Evolutionary conservation across 2,113 vertebrate genomes (phyloP), one percentile per base, ranked within the genome.

Genomic region (Microcebus murinus): DNA sequence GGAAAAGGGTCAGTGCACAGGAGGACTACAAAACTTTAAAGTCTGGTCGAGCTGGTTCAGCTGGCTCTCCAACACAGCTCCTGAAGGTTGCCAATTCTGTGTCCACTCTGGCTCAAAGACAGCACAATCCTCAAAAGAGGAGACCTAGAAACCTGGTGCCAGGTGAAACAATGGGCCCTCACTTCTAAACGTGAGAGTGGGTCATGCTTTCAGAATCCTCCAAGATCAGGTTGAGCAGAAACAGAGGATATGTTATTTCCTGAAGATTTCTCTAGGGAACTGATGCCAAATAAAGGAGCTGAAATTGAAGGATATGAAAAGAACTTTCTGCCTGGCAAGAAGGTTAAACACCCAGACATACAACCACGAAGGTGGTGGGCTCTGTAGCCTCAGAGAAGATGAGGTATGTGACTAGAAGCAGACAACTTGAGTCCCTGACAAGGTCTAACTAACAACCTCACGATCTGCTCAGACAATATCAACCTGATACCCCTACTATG

Each of bases 91-190:
- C 92, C 87, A 96, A 91, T 87, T 87, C 61, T 87, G 52, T 55
- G 76, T 93, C 93, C 95, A 90, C 45, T 94, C 59, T 94, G 95
- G 86, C 91, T 96, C 96, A 86, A 70, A 96, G 77, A 82, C 68
- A 90, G 79, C 63, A 50, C 3, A 6, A 83, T 91, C 91, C 93
- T 97, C 91, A 95, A 95, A 96, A 97, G 91, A 88, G 85, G 65
- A 88, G 92, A 87, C 77, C 97, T 83, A 95, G 89, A 97, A 96
- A 96, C 65, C 82, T 8, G 34, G 70, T 81, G 61, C 61, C 90
- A 91, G 50, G 91, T 15, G 31, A 71, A 71, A 96, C 65, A 73
- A 94, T 2, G 7, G 65, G n/a, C 71, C 52, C 87, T 70, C 31
- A 8, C 42, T 85, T 87, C 81, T 48, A 52, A 92, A 92, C 1